Base-by-base conservation (phyloP, 2,888 invertebrate species). In the Hirudinaria manillensis region DNA sequence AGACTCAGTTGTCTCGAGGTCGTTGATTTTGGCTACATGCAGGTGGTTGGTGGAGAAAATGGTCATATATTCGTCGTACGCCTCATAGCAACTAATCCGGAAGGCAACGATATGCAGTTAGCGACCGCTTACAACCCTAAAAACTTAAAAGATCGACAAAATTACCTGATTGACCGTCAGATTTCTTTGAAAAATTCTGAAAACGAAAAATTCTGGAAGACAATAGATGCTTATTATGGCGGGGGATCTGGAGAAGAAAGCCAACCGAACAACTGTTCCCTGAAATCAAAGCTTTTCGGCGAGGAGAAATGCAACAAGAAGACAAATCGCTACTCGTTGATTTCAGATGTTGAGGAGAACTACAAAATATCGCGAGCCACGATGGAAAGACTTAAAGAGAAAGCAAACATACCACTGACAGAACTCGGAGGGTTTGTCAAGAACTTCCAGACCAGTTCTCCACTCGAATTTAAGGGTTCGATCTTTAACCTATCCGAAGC, bases 31-130 rank as follows among this genome's bases (percentile, higher is more conserved):
- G 80, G 80, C 10, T 80, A 80, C 76, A 56, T 78, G 32, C 34
- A 78, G n/a, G 75, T 79, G 16, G 70, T 79, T 32, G 80, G 80
- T 7, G 74, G 79, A 3, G 76, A 77, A 66, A 79, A 80, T 55
- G 80, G 80, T 19, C 79, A 79, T 55, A 34, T 80, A 67, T 45
- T 80, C 34, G 77, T 77, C 32, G 72, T 79, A 76, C 78, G 78
- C 51, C 73, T 80, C n/a, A 32, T 68, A 29, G 68, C 68, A 10
- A 32, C n/a, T 10, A 32, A 68, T 32, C 32, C 68, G 10, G 68
- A 68, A 34, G 34, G 29, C 32, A 32, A 32, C 34, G 68, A 68
- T 29, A 68, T 34, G 68, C 61, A 61, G n/a, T 27, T 61, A 10
- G 61, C 61, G 24, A 61, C 24, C 19, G 6, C 29, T 29, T 68